Evolutionary conservation across 2,888 invertebrate species (phyloP).

Genomic region (Sphecodes monilicornis): DNA sequence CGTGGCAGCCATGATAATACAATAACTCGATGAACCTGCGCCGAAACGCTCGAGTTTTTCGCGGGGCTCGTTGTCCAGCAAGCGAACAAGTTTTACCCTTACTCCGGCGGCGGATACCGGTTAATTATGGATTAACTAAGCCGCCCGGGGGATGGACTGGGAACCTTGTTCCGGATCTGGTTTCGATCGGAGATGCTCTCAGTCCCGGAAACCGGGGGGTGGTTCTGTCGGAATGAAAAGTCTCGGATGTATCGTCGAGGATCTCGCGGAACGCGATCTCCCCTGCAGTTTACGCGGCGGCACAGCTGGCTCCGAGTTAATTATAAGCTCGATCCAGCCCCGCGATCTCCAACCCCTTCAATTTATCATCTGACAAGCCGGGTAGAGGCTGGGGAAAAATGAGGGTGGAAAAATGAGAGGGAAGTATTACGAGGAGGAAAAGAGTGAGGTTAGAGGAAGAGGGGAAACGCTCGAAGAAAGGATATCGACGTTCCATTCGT

Average conservation of each 20-base stretch:
- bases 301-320: slow-evolving; percentile 23
- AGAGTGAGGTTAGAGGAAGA: not conserved
- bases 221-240: not conserved
- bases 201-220: not conserved
- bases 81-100: not conserved
- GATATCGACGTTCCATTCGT: slow-evolving; percentile 38
- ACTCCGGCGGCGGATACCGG: not conserved
- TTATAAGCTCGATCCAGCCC: slow-evolving; percentile 38
- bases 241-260: not conserved
- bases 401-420: not conserved
- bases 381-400: not conserved
- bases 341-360: slow-evolving; percentile 4
- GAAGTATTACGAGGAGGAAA: not conserved
- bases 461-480: slow-evolving; percentile 29
- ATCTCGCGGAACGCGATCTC: not conserved
- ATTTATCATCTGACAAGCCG: slow-evolving; percentile 26
- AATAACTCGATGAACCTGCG: not conserved
- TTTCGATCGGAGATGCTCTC: not conserved
- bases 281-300: not conserved
- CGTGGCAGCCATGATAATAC: not conserved
- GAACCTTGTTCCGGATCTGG: not conserved
- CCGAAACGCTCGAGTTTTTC: not conserved
- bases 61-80: not conserved
- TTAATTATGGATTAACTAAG: slow-evolving; percentile 1
- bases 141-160: not conserved